Evolutionary conservation across 2,888 invertebrate genomes (phyloP), one percentile per base, ranked within the genome.

Genomic region (Alentia gelatinosa): DNA sequence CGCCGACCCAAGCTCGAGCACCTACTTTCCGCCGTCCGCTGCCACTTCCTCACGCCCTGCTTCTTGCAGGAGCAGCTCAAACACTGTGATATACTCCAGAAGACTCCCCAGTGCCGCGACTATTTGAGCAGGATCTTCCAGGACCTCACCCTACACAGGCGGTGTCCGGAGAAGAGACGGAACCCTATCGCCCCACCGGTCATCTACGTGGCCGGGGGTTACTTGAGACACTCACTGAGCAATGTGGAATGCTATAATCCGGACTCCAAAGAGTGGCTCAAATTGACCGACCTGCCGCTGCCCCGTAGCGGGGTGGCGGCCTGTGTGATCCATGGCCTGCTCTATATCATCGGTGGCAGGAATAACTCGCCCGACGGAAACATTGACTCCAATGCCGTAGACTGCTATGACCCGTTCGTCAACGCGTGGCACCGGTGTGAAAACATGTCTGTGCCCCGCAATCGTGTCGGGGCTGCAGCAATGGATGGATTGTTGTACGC

Each of bases 401-500:
- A 98, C 96, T 97, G 97, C 93, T 99, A 98, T 96, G 98, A 98
- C 96, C 98, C 98, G 0, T 97, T 97, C 40, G 97, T 97, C 37
- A 98, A 98, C 95, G 97, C 97, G 93, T 99, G 99, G 99, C 97
- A 98, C 40, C 97, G 98, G 0, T 98, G 98, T 79, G 96, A 97
- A 97, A 95, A 95, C 4, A 96, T 99, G 98, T 97, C 98, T 19
- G 97, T 98, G 83, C 98, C 98, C 0, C 96, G 99, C 86, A 98
- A 98, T 96, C 97, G 99, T 94, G 98, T 98, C 33, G 98, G 98
- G 9, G 98, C 98, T 4, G 98, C 98, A n/a, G 98, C 98, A 47
- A 98, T 99, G 97, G 98, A 99, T 95, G 98, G 98, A 37, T 96
- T 98, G 92, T 96, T 99, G 91, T 99, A 99, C 95, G 98, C 98